Conservation (phyloP, 2,797 vertebrate species). For the Siniperca obscura region DNA sequence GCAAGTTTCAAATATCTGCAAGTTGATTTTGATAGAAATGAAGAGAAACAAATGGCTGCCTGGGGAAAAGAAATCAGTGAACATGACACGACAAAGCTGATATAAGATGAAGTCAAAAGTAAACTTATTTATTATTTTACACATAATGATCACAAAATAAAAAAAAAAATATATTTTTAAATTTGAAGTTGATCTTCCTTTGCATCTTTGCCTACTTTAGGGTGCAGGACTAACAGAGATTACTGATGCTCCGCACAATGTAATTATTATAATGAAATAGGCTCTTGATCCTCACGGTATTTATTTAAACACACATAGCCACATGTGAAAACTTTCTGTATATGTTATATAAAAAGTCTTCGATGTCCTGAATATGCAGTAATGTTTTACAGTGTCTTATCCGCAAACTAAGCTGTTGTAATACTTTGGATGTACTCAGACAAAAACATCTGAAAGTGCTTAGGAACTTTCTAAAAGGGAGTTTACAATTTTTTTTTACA, state of each 20-base stretch:
- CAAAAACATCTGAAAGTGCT: conserved; percentile 23
- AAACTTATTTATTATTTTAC: too few species aligned
- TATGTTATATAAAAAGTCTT: not conserved
- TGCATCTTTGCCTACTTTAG: not conserved
- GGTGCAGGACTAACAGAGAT: not conserved
- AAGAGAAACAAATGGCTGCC: too few species aligned
- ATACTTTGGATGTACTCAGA: not conserved
- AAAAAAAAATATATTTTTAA: not conserved
- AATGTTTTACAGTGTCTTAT: not conserved
- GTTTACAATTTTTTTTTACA: not conserved
- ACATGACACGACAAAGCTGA: too few species aligned
- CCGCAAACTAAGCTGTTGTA: not conserved
- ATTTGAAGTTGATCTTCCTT: not conserved
- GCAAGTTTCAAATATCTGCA: too few species aligned
- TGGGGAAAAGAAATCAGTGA: too few species aligned
- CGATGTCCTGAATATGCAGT: too few species aligned
- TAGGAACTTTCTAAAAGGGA: conserved; percentile 2
- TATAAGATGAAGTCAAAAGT: too few species aligned
- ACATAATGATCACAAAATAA: too few species aligned
- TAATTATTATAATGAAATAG: not conserved
- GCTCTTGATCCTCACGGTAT: not conserved
- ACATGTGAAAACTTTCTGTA: too few species aligned
- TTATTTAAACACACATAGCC: too few species aligned
- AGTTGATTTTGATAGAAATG: too few species aligned
- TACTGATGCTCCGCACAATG: not conserved